These are phyloP conservation scores for Schizothorax lantsangensis DNA, from an alignment of 2,797 vertebrate species.

Conservation along the genomic window DNA sequence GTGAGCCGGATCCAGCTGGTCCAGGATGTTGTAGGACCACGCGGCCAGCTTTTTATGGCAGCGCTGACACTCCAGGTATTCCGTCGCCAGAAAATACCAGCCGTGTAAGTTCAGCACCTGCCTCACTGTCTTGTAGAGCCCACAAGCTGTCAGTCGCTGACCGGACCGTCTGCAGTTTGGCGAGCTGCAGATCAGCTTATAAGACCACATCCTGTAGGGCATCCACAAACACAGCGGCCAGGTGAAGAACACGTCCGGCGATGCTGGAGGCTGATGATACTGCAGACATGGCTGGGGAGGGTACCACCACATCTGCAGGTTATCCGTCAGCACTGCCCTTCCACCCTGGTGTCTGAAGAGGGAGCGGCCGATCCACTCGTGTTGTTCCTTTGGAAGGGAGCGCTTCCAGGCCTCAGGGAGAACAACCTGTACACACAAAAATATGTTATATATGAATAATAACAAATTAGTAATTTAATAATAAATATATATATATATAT, in stretches of 20 bases:
- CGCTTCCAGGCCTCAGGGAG: not conserved
- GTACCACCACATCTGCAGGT: slow-evolving; percentile 9
- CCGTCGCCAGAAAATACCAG: not conserved
- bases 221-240: slow-evolving; percentile 18
- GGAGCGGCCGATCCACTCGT: not conserved
- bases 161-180: not conserved
- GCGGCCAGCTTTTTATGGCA: not conserved
- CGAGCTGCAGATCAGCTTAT: not conserved
- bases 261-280: slow-evolving; percentile 19
- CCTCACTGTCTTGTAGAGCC: slow-evolving; percentile 13
- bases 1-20: not conserved
- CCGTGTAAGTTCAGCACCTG: not conserved
- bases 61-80: slow-evolving; percentile 5
- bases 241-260: slow-evolving; percentile 5
- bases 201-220: slow-evolving; percentile 21
- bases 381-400: not conserved
- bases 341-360: not conserved
- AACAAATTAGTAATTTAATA: not conserved
- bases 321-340: not conserved
- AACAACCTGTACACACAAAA: not conserved
- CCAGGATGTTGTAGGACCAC: not conserved
- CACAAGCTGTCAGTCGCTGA: not conserved
- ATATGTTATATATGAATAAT: not conserved
- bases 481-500: not conserved
- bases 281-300: slow-evolving; percentile 5